These are phyloP conservation scores for Neria commutata DNA, from an alignment of 2,888 invertebrate species.

Conservation along the genomic window DNA sequence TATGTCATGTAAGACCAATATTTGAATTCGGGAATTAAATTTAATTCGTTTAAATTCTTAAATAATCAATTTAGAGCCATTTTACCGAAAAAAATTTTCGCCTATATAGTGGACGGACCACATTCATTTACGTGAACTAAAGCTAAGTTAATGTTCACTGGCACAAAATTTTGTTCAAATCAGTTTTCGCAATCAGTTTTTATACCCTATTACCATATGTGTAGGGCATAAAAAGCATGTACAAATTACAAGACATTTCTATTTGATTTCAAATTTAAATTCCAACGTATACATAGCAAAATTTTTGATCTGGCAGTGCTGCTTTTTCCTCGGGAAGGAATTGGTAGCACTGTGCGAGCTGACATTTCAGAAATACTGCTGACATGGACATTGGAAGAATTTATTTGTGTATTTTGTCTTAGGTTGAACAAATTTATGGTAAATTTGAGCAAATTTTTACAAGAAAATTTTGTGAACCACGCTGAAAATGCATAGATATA, in stretches of 20 bases:
- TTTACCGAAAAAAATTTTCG: too few species aligned
- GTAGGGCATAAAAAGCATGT: neutral
- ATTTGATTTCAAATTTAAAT: neutral
- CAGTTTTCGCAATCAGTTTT: neutral
- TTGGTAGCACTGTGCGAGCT: conserved; percentile 17
- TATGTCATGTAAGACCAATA: too few species aligned
- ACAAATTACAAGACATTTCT: neutral
- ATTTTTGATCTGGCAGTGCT: neutral
- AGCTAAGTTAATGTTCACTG: too few species aligned
- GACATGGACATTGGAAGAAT: conserved; percentile 41
- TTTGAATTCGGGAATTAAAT: too few species aligned
- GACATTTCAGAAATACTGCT: conserved; percentile 37
- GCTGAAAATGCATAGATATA: neutral
- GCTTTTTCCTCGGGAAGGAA: neutral
- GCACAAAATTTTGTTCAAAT: too few species aligned
- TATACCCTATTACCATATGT: neutral
- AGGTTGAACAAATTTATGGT: conserved; percentile 44
- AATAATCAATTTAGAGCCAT: too few species aligned
- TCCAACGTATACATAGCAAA: neutral
- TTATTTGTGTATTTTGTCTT: conserved; percentile 41
- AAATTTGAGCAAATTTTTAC: conserved; percentile 21
- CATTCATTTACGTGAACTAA: too few species aligned
- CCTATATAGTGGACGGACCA: too few species aligned
- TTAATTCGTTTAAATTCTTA: too few species aligned
- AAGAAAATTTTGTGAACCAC: conserved; percentile 1